phyloP scores from a whole-genome alignment of 92 coral and sea anemone genomes.

The Galaxea fascicularis region DNA sequence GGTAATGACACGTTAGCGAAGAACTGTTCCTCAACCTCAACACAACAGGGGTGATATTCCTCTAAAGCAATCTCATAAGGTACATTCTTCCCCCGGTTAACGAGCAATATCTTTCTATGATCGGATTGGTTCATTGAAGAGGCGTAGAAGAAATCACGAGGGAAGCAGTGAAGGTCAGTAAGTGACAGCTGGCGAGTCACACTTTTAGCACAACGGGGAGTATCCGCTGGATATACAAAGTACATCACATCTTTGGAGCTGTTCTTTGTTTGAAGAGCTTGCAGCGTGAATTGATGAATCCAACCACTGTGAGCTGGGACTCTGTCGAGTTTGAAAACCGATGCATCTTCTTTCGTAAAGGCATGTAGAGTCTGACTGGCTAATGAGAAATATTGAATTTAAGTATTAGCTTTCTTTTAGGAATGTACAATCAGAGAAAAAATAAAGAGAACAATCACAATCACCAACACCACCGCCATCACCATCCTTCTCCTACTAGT shows the following conservation, averaged over 20 bases:
- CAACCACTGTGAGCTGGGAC: constrained; percentile 55
- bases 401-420: not conserved
- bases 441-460: not conserved
- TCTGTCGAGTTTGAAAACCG: constrained; percentile 66
- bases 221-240: constrained; percentile 54
- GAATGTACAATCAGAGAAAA: no score
- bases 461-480: not conserved
- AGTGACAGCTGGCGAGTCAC: constrained; percentile 39
- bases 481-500: no score
- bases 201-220: constrained; percentile 27
- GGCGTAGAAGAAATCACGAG: constrained; percentile 68
- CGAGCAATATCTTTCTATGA: constrained; percentile 42
- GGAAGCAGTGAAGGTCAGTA: constrained; percentile 29
- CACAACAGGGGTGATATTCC: constrained; percentile 27
- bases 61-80: constrained; percentile 46
- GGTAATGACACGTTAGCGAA: constrained; percentile 19
- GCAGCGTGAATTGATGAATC: constrained; percentile 70
- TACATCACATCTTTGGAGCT: constrained; percentile 52
- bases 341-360: constrained; percentile 43
- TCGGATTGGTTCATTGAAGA: constrained; percentile 5
- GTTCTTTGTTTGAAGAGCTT: constrained; percentile 47
- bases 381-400: not conserved
- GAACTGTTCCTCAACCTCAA: not conserved
- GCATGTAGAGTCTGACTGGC: constrained; percentile 45
- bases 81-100: constrained; percentile 37